These are phyloP conservation scores for Erythrocebus patas DNA, from an alignment of 2,113 vertebrate species.

Conservation along the genomic window DNA sequence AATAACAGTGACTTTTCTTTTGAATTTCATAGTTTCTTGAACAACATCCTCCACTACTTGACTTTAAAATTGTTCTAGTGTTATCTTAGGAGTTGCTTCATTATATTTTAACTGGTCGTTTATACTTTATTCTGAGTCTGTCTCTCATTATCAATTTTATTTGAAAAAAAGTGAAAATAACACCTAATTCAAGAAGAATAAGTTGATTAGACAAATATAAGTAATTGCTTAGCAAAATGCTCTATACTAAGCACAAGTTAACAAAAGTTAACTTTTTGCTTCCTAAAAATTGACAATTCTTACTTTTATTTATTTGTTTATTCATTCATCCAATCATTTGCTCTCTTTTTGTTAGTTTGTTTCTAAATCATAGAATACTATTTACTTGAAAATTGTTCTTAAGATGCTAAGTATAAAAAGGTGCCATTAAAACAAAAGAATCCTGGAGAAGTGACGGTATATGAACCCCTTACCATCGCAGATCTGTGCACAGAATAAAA, in stretches of 20 bases:
- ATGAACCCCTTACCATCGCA: background rate
- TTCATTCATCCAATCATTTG: background rate
- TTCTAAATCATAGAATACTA: background rate
- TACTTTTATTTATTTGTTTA: background rate
- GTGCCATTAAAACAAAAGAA: background rate
- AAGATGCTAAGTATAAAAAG: background rate
- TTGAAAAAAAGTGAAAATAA: background rate
- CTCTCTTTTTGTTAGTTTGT: background rate
- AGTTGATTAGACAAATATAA: background rate
- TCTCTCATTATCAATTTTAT: background rate
- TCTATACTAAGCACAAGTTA: background rate
- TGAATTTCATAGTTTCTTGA: background rate
- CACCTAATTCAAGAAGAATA: background rate
- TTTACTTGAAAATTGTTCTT: background rate
- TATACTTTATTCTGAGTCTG: background rate
- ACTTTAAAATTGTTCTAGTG: background rate
- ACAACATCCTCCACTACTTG: background rate
- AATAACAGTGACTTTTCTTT: background rate
- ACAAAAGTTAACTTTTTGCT: background rate
- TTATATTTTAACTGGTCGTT: background rate
- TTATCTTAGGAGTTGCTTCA: background rate
- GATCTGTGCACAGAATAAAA: background rate
- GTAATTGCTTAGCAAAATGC: background rate
- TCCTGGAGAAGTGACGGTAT: background rate
- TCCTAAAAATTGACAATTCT: background rate